Evolutionary conservation across 2,113 vertebrate genomes (phyloP).

Genomic region (Nyctibius bracteatus): DNA sequence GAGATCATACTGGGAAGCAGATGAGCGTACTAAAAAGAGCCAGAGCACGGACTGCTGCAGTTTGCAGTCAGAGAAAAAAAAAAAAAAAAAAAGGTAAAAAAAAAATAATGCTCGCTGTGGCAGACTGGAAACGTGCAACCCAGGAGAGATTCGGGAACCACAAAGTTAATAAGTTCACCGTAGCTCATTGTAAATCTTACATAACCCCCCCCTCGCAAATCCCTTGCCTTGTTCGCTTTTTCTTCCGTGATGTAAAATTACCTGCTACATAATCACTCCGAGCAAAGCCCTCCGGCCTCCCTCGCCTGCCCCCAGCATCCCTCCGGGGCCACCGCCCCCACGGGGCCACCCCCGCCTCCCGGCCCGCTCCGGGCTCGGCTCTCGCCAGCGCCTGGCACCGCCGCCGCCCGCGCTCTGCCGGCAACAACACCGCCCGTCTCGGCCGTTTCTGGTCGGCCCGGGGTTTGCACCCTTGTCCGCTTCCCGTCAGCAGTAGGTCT

Average conservation of each 20-base stretch:
- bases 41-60: neutral
- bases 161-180: slow-evolving; percentile 61
- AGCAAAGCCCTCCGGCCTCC: neutral
- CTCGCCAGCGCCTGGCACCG: neutral
- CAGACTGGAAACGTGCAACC: neutral
- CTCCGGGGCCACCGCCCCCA: neutral
- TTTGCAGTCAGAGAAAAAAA: neutral
- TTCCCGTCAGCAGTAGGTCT: neutral
- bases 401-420: neutral
- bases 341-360: neutral
- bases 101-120: neutral
- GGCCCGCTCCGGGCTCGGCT: neutral
- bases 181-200: slow-evolving; percentile 70
- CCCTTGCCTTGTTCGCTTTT: slow-evolving; percentile 39
- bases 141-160: slow-evolving; percentile 29
- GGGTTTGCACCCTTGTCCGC: neutral
- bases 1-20: neutral
- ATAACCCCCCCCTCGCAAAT: neutral
- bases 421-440: neutral
- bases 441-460: neutral
- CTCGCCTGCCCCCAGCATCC: neutral
- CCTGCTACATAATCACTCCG: slow-evolving; percentile 51
- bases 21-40: neutral
- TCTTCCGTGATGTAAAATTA: slow-evolving; percentile 60
- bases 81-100: neutral